phyloP scores from a whole-genome alignment of 2,888 invertebrate genomes.

The Drosophila ezoana region DNA sequence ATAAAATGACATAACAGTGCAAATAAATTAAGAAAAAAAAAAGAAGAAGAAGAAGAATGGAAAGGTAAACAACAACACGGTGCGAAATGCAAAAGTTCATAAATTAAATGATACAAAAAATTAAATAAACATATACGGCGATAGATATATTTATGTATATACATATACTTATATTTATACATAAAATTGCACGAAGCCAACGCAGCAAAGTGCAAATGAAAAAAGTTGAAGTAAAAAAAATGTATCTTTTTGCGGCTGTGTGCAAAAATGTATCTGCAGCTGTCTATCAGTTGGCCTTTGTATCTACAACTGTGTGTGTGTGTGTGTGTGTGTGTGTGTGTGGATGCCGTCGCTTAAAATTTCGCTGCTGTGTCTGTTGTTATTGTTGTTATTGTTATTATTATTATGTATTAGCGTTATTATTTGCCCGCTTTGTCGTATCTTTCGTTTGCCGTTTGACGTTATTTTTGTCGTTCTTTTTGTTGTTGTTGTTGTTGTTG shows the following conservation, averaged over 20 bases:
- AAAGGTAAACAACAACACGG: slow-evolving; percentile 23
- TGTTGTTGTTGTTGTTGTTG: slow-evolving; percentile 36
- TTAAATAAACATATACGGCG: slow-evolving; percentile 1
- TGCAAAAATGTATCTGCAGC: slow-evolving; percentile 56
- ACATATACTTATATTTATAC: slow-evolving; percentile 4
- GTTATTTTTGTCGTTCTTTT: too few relatives aligned
- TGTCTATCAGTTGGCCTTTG: slow-evolving; percentile 49
- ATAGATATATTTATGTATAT: background rate
- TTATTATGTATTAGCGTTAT: slow-evolving; percentile 77
- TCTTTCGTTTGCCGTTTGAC: slow-evolving; percentile 19
- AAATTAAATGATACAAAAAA: slow-evolving; percentile 49
- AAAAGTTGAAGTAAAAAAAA: slow-evolving; percentile 11
- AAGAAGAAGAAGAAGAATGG: slow-evolving; percentile 6
- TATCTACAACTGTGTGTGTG: slow-evolving; percentile 42
- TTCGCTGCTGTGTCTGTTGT: slow-evolving; percentile 14
- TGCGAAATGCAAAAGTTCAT: slow-evolving; percentile 62
- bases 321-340: slow-evolving; percentile 34
- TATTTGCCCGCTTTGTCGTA: slow-evolving; percentile 58
- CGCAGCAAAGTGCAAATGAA: slow-evolving; percentile 42
- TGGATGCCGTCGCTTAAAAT: slow-evolving; percentile 20
- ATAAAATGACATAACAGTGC: slow-evolving; percentile 73
- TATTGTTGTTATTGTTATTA: slow-evolving; percentile 41
- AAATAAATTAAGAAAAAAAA: slow-evolving; percentile 54
- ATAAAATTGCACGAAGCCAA: slow-evolving; percentile 48
- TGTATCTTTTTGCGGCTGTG: slow-evolving; percentile 23